Evolutionary conservation across 2,888 invertebrate species (phyloP).

Genomic region (Tenthredo scrophulariae): DNA sequence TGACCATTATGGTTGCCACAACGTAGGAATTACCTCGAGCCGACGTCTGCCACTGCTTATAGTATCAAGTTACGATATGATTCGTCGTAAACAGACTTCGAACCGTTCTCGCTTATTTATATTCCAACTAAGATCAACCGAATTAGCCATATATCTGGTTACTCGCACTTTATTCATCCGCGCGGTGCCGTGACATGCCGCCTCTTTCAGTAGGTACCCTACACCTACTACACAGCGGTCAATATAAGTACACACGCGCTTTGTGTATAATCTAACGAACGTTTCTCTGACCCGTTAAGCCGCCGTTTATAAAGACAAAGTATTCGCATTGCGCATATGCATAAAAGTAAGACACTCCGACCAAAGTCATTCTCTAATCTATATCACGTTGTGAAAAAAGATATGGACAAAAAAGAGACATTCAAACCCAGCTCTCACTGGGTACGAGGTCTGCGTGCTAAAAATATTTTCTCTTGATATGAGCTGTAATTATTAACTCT

Average conservation of each 20-base stretch:
- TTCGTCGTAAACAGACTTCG: constrained; percentile 41
- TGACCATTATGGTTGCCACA: neutral
- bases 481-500: neutral
- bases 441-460: neutral
- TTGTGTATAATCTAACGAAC: neutral
- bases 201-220: neutral
- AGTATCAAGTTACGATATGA: constrained; percentile 48
- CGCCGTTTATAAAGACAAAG: neutral
- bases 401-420: neutral
- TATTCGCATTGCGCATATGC: neutral
- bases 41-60: constrained; percentile 41
- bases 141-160: constrained; percentile 46
- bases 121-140: constrained; percentile 42
- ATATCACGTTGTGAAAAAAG: neutral
- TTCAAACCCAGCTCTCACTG: neutral
- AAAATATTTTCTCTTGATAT: constrained; percentile 1
- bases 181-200: neutral
- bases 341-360: neutral
- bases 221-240: neutral
- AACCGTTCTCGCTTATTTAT: neutral
- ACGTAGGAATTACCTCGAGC: neutral
- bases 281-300: neutral
- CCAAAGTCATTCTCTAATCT: constrained; percentile 3
- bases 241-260: neutral
- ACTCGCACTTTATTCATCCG: constrained; percentile 20